Evolutionary conservation across 2,888 invertebrate species (phyloP).

Genomic region (Acrocyrtus sp.): DNA sequence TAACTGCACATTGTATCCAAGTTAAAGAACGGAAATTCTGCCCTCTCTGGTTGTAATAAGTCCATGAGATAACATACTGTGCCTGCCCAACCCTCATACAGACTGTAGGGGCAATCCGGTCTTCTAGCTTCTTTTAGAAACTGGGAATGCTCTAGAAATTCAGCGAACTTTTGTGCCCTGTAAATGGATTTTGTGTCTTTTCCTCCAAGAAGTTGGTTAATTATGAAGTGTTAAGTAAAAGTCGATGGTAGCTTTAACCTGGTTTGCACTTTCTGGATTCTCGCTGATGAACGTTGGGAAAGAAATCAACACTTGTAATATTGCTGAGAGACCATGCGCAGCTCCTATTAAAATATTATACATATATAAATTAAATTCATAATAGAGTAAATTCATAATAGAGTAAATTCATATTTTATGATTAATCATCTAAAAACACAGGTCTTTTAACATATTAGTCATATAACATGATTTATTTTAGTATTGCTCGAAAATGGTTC

Average conservation of each 20-base stretch:
- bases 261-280: conserved; percentile 70
- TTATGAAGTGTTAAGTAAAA: conserved; percentile 74
- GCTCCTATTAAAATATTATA: too few relatives aligned
- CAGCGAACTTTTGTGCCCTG: conserved; percentile 79
- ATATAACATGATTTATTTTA: too few relatives aligned
- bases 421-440: too few relatives aligned
- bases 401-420: too few relatives aligned
- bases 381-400: too few relatives aligned
- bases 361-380: too few relatives aligned
- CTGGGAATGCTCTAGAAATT: conserved; percentile 76
- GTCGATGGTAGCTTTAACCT: conserved; percentile 76
- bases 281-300: conserved; percentile 71
- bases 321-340: conserved; percentile 74
- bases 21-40: conserved; percentile 87
- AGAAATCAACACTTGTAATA: conserved; percentile 74
- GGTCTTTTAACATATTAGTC: too few relatives aligned
- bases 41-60: conserved; percentile 76
- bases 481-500: too few relatives aligned
- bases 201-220: conserved; percentile 76
- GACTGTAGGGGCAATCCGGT: conserved; percentile 84
- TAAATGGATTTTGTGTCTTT: conserved; percentile 77
- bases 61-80: conserved; percentile 85
- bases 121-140: conserved; percentile 76
- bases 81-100: conserved; percentile 86
- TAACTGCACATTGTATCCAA: conserved; percentile 69